phyloP scores from a whole-genome alignment of 2,797 vertebrate species.

The Thunnus albacares region DNA sequence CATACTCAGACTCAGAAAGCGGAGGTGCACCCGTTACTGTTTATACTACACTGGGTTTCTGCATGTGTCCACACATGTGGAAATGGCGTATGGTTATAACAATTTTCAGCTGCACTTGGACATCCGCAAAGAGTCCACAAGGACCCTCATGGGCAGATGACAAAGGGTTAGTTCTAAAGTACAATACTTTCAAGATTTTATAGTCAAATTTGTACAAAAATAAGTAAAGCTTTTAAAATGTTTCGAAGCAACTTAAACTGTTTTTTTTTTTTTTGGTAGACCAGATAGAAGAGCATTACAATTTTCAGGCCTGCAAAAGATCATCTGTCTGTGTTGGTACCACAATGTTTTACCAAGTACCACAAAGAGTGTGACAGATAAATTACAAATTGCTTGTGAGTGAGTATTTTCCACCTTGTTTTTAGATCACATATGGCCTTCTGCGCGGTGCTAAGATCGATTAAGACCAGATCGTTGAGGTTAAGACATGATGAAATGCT shows the following conservation, averaged over 20 bases:
- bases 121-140: not conserved
- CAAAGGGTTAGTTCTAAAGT: not conserved
- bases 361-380: not conserved
- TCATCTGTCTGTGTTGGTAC: not conserved
- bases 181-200: not conserved
- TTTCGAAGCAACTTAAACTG: not conserved
- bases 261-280: not conserved
- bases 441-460: not conserved
- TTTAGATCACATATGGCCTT: not conserved
- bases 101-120: not conserved
- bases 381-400: not conserved
- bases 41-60: not conserved
- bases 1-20: not conserved
- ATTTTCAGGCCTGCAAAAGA: not conserved
- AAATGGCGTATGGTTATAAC: slow-evolving; percentile 1
- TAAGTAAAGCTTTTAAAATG: not conserved
- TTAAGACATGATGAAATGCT: slow-evolving; percentile 7
- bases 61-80: slow-evolving; percentile 1
- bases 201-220: not conserved
- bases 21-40: not conserved
- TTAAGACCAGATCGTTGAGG: slow-evolving; percentile 13
- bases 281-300: not conserved
- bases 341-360: not conserved
- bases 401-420: slow-evolving; percentile 23
- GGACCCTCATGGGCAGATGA: not conserved